Base-by-base conservation (phyloP, 1,140 invertebrate genomes). In the Aphelinus certus region DNA sequence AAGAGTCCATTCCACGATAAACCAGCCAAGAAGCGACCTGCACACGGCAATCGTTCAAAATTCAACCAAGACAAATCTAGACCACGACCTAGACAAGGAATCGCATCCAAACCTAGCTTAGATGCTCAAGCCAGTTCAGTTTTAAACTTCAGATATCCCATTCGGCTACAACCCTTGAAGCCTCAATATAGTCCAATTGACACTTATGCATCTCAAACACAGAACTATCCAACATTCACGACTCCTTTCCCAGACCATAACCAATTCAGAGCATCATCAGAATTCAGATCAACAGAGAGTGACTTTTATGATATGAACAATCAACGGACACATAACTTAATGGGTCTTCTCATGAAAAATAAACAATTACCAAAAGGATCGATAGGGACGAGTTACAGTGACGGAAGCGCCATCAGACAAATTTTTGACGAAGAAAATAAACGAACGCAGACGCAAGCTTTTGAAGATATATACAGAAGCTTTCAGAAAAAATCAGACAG, bases 261-360 rank as follows among this genome's bases (percentile, higher is more conserved):
- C 7, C 46, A 67, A 3, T 57, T 45, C 9, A 76, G 55, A 71
- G 51, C 76, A 1, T 70, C 79, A 26, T 60, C 63, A 45, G 80
- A 81, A 55, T 69, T 76, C 1, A 80, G 75, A 51, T 77, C 62
- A 4, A n/a, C 68, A 7, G 77, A 70, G 47, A 77, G 65, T 26
- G 80, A 83, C n/a, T 46, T 71, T 9, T 79, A 73, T 9, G 81
- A 83, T 7, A 64, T 83, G 3, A 86, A 87, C 67, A 81, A 87
- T 65, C 85, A 84, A 0, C 81, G 83, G 72, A 83, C 79, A 26
- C 86, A 88, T 60, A 88, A 88, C 72, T 76, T 86, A 3, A 63
- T 87, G 3, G 85, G 86, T 3, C 56, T 87, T 2, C 51, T 88
- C n/a, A 87, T 87, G 86, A 88, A 88, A 55, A 87, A 85, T 69